phyloP scores from a whole-genome alignment of 2,888 invertebrate species.

The Torymus auratus region DNA sequence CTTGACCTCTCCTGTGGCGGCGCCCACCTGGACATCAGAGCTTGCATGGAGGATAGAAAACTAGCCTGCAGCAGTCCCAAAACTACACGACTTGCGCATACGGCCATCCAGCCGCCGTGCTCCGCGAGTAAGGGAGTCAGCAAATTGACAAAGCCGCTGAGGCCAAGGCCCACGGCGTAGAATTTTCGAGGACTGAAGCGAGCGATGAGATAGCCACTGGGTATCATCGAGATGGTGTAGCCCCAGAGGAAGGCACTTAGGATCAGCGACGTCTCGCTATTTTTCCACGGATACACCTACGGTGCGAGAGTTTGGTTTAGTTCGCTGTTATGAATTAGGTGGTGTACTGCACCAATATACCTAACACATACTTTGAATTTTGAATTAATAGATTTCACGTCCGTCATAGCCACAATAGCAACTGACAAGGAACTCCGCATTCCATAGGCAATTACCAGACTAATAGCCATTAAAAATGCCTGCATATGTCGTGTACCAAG shows the following conservation, averaged over 20 bases:
- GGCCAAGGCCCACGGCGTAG: conserved; percentile 67
- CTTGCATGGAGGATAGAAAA: conserved; percentile 84
- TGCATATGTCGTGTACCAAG: conserved; percentile 80
- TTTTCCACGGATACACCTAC: conserved; percentile 81
- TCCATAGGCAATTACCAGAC: conserved; percentile 78
- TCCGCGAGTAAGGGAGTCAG: conserved; percentile 77
- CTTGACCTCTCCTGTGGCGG: conserved; percentile 79
- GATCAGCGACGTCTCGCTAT: conserved; percentile 79
- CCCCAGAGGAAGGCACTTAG: conserved; percentile 87
- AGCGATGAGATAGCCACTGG: conserved; percentile 81
- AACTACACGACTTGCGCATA: conserved; percentile 82
- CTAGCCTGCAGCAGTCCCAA: conserved; percentile 87
- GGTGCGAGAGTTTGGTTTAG: background rate
- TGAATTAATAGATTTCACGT: conserved; percentile 58
- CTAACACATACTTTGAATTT: conserved; percentile 35
- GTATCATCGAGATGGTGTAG: conserved; percentile 85
- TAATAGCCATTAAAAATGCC: conserved; percentile 78
- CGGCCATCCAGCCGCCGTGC: conserved; percentile 80
- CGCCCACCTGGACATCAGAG: conserved; percentile 86
- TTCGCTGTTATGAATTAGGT: too few relatives aligned
- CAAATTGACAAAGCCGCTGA: conserved; percentile 76
- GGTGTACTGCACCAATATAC: too few relatives aligned
- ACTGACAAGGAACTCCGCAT: conserved; percentile 79
- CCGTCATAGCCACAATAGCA: conserved; percentile 79
- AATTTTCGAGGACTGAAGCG: conserved; percentile 78